Conservation (phyloP, 37 sponge, comb jelly and placozoan species). For the Chondrilla cf. caribensis region DNA sequence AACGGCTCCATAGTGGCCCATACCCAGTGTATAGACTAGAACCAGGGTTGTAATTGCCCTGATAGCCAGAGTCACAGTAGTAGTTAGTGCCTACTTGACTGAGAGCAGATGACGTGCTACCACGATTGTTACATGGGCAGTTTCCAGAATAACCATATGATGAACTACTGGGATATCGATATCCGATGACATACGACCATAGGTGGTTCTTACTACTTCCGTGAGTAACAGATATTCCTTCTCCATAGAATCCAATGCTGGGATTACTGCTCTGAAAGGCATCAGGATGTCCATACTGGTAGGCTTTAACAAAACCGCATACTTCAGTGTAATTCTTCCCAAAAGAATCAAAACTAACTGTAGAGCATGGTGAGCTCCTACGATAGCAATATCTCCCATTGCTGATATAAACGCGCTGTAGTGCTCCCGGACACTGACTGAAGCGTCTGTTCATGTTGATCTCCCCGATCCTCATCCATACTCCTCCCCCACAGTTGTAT, state of each 20-base stretch:
- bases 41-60: background rate
- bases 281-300: background rate
- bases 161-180: background rate
- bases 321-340: background rate
- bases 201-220: background rate
- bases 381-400: background rate
- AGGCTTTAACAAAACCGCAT: conserved; percentile 6
- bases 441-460: background rate
- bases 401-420: background rate
- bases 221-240: background rate
- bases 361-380: background rate
- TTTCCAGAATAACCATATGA: too few relatives aligned
- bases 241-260: background rate
- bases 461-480: conserved; percentile 20
- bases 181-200: conserved; percentile 6
- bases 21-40: background rate
- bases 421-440: background rate
- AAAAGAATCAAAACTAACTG: conserved; percentile 14
- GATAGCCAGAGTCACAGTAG: background rate
- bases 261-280: background rate
- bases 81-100: background rate
- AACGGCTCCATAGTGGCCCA: background rate
- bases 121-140: background rate
- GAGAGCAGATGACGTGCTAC: background rate
- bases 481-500: conserved; percentile 16